Evolutionary conservation across 1,140 invertebrate species (phyloP), one percentile per base, ranked within the genome.

Genomic region (Rhopalosiphum padi): DNA sequence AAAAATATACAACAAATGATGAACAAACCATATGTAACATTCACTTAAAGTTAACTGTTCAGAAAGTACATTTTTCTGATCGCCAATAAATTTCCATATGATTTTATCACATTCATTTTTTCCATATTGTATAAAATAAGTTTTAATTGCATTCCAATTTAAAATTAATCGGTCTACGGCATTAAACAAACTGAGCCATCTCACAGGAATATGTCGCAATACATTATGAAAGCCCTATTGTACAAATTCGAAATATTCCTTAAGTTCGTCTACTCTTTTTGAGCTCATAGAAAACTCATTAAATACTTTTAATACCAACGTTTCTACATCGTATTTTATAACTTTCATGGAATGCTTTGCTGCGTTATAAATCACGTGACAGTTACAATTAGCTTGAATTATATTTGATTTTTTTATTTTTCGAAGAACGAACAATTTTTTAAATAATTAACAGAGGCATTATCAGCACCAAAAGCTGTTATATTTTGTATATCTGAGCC

Each of bases 321-420:
- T 35, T 55, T 90, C 51, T 43, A 90, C 89, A 55, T 90, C n/a
- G 37, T 90, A 94, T 25, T 88, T 91, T 46, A 94, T 60, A 11
- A 48, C 21, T 93, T 94, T 94, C 15, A 94, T 6, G 21, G 92
- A 77, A 68, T 93, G 48, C 82, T 94, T 94, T 23, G 93, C 94
- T 92, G 94, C 90, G 93, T 94, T 94, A 83, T 94, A 93, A 21
- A 94, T 30, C 30, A 94, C 93, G 86, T 94, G 94, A 83, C 89
- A 93, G 89, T 94, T 94, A 68, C 94, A 94, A 94, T 94, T 94
- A 15, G 90, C 94, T 93, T 94, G 94, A 41, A 94, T 48, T 55
- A 94, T 93, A 68, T 83, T 41, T 83, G 1, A 83, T 37, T 22
- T 22, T 37, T 83, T 83, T 7, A 41, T 83, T 83, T 41, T 30